These are phyloP conservation scores for Plecturocebus donacophilus DNA, from an alignment of 2,113 vertebrate genomes.

Conservation along the genomic window DNA sequence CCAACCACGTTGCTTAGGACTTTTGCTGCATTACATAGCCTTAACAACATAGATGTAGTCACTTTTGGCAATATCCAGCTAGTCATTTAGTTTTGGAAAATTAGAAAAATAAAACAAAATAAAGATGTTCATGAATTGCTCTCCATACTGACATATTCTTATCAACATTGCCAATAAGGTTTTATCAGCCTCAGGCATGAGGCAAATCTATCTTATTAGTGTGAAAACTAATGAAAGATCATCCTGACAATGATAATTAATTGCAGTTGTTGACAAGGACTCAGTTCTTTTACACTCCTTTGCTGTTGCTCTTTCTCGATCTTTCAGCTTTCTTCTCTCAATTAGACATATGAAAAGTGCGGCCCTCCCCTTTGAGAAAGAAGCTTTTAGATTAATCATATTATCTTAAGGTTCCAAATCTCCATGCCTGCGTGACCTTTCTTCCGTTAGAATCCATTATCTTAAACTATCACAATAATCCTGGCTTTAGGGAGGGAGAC, in stretches of 20 bases:
- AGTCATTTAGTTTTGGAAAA: conserved; percentile 20
- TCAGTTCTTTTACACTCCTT: conserved; percentile 76
- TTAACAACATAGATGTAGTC: background rate
- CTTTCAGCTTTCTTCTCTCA: conserved; percentile 87
- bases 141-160: conserved; percentile 61
- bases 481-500: conserved; percentile 98
- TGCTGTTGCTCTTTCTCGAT: conserved; percentile 78
- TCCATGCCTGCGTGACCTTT: conserved; percentile 96
- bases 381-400: conserved; percentile 99
- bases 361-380: conserved; percentile 93
- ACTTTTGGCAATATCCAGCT: background rate
- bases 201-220: conserved; percentile 68
- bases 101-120: conserved; percentile 45
- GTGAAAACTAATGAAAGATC: conserved; percentile 78
- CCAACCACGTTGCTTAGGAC: background rate
- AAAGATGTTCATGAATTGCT: background rate
- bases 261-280: conserved; percentile 87
- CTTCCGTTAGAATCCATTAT: conserved; percentile 99
- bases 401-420: conserved; percentile 99
- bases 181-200: conserved; percentile 70
- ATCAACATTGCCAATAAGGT: conserved; percentile 66
- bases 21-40: background rate
- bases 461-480: conserved; percentile 99
- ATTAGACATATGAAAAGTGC: conserved; percentile 95
- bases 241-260: conserved; percentile 83